phyloP scores from a whole-genome alignment of 2,888 invertebrate genomes.

The Caenorhabditis parvicauda region DNA sequence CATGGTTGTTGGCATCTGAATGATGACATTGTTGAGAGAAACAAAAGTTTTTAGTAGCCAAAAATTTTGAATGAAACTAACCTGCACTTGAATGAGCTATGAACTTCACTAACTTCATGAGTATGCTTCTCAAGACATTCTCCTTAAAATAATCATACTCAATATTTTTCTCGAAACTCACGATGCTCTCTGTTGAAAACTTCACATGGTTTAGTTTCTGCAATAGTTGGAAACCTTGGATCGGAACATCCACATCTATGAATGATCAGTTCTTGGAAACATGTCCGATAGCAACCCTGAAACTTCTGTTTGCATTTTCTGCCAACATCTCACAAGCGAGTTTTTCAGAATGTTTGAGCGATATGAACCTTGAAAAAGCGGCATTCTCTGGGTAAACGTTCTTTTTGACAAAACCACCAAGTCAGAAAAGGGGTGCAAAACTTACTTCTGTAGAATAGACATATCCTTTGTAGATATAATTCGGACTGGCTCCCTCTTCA shows the following conservation, averaged over 20 bases:
- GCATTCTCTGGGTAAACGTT: too few species aligned
- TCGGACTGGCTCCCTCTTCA: constrained; percentile 34
- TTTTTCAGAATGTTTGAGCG: neutral
- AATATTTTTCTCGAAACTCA: constrained; percentile 1
- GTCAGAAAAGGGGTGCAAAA: neutral
- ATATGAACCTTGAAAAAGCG: too few species aligned
- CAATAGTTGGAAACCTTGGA: constrained; percentile 56
- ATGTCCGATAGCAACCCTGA: constrained; percentile 58
- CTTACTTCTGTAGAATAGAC: constrained; percentile 56
- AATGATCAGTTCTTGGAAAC: constrained; percentile 56
- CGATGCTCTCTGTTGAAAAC: constrained; percentile 51
- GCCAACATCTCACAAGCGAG: constrained; percentile 10
- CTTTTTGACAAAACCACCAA: too few species aligned
- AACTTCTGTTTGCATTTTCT: constrained; percentile 5
- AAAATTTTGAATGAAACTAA: neutral
- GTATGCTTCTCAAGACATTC: constrained; percentile 56
- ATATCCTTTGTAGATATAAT: constrained; percentile 54
- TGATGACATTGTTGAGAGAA: neutral
- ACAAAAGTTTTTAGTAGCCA: constrained; percentile 1
- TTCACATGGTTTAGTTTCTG: constrained; percentile 45
- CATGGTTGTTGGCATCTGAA: constrained; percentile 57
- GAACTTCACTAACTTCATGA: constrained; percentile 46
- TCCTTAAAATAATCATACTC: constrained; percentile 25
- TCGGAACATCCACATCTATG: constrained; percentile 56
- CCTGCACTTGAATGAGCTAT: constrained; percentile 44